Base-by-base conservation (phyloP, 2,113 vertebrate genomes). In the Colinus virginianus region DNA sequence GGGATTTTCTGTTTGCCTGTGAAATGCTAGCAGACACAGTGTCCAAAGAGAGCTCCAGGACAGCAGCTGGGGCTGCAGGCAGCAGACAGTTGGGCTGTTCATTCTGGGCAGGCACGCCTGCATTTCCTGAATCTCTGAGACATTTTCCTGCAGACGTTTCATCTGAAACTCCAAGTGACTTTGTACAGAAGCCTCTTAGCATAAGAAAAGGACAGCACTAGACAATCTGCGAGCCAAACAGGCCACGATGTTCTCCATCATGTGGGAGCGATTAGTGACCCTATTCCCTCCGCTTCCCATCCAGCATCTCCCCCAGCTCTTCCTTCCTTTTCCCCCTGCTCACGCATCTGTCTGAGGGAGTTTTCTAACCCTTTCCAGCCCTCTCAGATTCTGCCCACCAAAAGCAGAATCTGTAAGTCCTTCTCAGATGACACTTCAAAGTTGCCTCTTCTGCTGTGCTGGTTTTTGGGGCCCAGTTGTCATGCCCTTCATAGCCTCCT, bases 1-100 rank as follows among this genome's bases (percentile, higher is more conserved):
- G 90, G 78, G 89, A 88, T 80, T 87, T 89, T 69, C 42, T 59
- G 38, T 59, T 84, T 92, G 88, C 55, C 87, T 84, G 74, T 72
- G 90, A 87, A 95, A 79, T 63, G 9, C 28, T 6, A 87, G 36
- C 63, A 66, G 75, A 55, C 49, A 21, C 3, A 55, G 85, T 22
- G 79, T 64, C 79, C 78, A 68, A 67, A 83, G 76, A 87, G 66
- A 15, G 34, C 76, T 75, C 69, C 7, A 78, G 77, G 88, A 88
- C 88, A 91, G 13, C 85, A 95, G 88, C 88, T 78, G 90, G 79
- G 74, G 59, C 25, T 81, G 58, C 0, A 6, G 75, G 88, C 72
- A 75, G 56, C 62, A 69, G 62, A 89, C 4, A 0, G 32, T 51
- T 72, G 36, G 64, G 87, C 1, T 36, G 36, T 20, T 64, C 64